Conservation (phyloP, 2,888 invertebrate species). For the Mesoligia furuncula region DNA sequence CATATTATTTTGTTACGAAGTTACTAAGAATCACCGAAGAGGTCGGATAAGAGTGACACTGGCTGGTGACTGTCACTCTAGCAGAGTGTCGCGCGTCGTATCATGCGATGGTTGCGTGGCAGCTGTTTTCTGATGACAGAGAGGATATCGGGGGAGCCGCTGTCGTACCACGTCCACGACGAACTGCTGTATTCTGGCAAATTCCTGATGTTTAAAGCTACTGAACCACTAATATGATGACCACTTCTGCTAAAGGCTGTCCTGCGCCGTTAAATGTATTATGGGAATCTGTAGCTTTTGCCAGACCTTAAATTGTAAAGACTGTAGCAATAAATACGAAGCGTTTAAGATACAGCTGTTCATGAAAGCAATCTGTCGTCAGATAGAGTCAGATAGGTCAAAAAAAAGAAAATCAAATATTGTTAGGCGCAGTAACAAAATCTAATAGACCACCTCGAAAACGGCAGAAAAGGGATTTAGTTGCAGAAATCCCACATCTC, state of each 20-base stretch:
- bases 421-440: neutral
- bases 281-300: neutral
- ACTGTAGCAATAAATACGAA: neutral
- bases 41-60: neutral
- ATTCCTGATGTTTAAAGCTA: neutral
- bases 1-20: neutral
- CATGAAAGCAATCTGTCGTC: neutral
- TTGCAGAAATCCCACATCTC: no score
- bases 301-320: neutral
- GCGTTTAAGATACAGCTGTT: neutral
- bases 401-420: no score
- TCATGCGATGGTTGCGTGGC: neutral
- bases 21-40: neutral
- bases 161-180: neutral
- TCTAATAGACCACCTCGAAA: neutral
- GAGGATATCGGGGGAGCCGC: neutral
- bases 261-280: neutral
- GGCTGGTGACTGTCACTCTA: neutral
- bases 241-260: neutral
- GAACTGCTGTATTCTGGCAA: neutral
- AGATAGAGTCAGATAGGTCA: conserved; percentile 5
- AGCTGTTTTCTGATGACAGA: neutral
- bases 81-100: neutral
- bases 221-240: neutral
- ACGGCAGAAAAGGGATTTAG: no score